These are phyloP conservation scores for Berghia stephanieae DNA, from an alignment of 1,140 invertebrate species.

Conservation along the genomic window DNA sequence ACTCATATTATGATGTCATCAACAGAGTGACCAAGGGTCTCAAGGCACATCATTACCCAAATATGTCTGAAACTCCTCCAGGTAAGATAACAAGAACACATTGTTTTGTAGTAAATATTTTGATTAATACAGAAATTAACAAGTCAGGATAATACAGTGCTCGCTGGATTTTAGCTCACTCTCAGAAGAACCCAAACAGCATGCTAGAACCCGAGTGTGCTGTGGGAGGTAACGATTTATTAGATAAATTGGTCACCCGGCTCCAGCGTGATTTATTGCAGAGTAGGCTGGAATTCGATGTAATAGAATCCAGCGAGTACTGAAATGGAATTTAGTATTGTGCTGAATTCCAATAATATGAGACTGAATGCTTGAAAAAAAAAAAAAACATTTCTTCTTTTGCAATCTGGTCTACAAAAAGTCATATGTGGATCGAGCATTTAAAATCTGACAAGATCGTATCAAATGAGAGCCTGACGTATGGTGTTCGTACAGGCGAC, in stretches of 20 bases:
- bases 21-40: constrained; percentile 34
- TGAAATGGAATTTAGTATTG: too few species aligned
- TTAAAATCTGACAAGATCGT: too few species aligned
- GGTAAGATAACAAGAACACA: constrained; percentile 5
- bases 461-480: too few species aligned
- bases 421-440: too few species aligned
- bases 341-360: too few species aligned
- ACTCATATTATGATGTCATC: constrained; percentile 35
- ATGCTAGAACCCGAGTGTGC: too few species aligned
- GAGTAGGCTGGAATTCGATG: background rate
- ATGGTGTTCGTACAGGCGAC: too few species aligned
- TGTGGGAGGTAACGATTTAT: background rate
- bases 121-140: background rate
- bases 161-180: background rate
- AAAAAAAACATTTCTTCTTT: too few species aligned
- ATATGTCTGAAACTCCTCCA: constrained; percentile 31
- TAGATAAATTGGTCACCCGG: background rate
- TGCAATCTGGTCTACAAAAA: too few species aligned
- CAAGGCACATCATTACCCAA: constrained; percentile 35
- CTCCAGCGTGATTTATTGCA: background rate
- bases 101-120: background rate
- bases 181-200: too few species aligned
- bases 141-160: background rate
- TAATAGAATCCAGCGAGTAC: too few species aligned
- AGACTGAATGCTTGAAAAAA: too few species aligned